These are phyloP conservation scores for Mareca penelope DNA, from an alignment of 2,797 vertebrate genomes.

Conservation along the genomic window DNA sequence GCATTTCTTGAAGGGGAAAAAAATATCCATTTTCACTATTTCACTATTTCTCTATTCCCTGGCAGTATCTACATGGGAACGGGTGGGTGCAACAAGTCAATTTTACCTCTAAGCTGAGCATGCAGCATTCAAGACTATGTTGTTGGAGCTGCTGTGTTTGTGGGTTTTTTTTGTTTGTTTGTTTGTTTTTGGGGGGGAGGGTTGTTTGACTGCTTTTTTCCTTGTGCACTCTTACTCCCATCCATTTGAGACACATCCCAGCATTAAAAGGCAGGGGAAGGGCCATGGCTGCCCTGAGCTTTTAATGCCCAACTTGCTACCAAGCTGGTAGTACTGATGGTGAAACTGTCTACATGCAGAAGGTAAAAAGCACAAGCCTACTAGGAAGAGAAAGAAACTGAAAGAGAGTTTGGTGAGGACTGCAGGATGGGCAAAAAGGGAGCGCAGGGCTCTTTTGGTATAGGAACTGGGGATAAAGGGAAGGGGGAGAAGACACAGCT, in stretches of 20 bases:
- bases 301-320: background rate
- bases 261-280: background rate
- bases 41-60: background rate
- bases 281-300: background rate
- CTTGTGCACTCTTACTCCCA: background rate
- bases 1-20: background rate
- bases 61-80: background rate
- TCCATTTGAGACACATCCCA: background rate
- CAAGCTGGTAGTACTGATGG: background rate
- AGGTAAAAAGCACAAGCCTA: background rate
- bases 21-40: background rate
- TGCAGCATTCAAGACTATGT: background rate
- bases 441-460: background rate
- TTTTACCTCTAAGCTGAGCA: background rate
- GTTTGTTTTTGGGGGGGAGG: too few species aligned
- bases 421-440: background rate
- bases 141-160: background rate
- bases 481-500: background rate
- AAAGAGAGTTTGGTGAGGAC: background rate
- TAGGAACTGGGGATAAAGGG: background rate
- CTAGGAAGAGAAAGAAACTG: background rate
- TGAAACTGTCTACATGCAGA: background rate
- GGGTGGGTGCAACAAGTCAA: background rate
- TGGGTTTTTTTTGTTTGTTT: too few species aligned
- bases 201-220: background rate